phyloP scores from a whole-genome alignment of 2,797 vertebrate species.

The Myoxocephalus aenaeus region DNA sequence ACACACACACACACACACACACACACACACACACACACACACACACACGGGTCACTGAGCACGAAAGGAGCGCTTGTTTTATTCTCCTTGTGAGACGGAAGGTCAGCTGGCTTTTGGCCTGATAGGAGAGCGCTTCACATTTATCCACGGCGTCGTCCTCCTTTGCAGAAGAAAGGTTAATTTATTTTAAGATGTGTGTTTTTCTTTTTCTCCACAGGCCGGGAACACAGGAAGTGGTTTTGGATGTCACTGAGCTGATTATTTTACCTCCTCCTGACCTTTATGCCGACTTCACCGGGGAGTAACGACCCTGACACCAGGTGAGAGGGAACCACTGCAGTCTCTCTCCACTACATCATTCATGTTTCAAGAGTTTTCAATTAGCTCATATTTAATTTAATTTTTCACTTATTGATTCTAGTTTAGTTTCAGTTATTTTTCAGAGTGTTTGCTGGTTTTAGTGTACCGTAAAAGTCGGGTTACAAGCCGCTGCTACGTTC shows the following conservation, averaged over 20 bases:
- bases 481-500: no score
- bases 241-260: constrained; percentile 38
- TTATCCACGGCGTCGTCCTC: neutral
- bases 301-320: constrained; percentile 31
- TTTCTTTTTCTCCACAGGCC: constrained; percentile 44
- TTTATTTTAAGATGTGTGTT: neutral
- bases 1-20: no score
- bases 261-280: constrained; percentile 84
- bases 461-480: no score
- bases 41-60: constrained; percentile 3
- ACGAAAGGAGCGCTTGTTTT: constrained; percentile 15
- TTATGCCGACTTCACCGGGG: constrained; percentile 72
- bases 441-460: neutral
- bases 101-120: no score
- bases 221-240: constrained; percentile 32
- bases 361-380: neutral
- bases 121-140: no score
- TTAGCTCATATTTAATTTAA: neutral
- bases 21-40: no score
- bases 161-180: neutral
- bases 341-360: neutral
- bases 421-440: neutral
- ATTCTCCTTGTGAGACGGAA: no score
- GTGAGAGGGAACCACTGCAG: constrained; percentile 14
- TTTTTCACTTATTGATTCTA: no score